Base-by-base conservation (phyloP, 2,113 vertebrate genomes). In the Stigmatopora nigra region DNA sequence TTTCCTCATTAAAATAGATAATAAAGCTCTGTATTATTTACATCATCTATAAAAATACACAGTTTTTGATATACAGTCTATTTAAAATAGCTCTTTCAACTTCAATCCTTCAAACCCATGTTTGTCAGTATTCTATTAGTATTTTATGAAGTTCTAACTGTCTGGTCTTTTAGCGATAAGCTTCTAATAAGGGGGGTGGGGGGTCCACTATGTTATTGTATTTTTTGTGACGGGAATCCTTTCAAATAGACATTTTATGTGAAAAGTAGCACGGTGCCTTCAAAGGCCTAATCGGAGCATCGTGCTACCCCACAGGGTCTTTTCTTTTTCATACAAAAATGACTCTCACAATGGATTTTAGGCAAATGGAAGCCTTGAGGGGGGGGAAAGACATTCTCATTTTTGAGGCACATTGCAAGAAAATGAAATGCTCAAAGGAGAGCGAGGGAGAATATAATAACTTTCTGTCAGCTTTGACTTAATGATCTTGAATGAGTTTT, bases 141-240 rank as follows among this genome's bases (percentile, higher is more conserved):
- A 12, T 56, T 15, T 56, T 16, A 31, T 31, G 53, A 56, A 56
- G 22, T 56, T 56, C 11, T 31, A 55, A 55, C 52, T 56, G 53
- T 56, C 53, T 56, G 53, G 22, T 56, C 20, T 56, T 56, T 56
- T 14, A 56, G 53, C 53, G 53, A 56, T 56, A 56, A 56, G 22
- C 53, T 10, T 15, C 22, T 13, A 56, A 31, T 31, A 22, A 13
- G 25, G 12, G 25, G 15, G 25, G 25, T 31, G 38, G 38, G 38
- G 38, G 14, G 22, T 25, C 19, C n/a, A 20, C 12, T 55, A 1
- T 31, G 20, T 14, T 51, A 10, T 20, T 52, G n/a, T 52, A 22
- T 55, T 25, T 55, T 55, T 31, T 15, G 53, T 25, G 20, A 56
- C 22, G 14, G 14, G 22, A 31, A 31, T 13, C 22, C 22, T 31